phyloP scores from a whole-genome alignment of 1,140 invertebrate genomes.

The Polypedilum vanderplanki region DNA sequence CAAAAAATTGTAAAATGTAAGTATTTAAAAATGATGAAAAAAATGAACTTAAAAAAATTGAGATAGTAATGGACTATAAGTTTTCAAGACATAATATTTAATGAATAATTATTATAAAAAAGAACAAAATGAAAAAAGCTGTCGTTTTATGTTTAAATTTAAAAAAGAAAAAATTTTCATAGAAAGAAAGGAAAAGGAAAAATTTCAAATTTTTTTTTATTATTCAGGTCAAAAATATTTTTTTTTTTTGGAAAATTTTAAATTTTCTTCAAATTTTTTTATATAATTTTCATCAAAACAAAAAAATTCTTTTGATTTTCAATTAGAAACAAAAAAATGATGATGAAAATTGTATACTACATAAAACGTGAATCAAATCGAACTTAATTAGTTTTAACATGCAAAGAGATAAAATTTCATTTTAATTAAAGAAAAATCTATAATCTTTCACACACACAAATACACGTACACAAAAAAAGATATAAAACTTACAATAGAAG shows the following conservation, averaged over 20 bases:
- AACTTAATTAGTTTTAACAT: slow-evolving; percentile 29
- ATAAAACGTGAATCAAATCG: slow-evolving; percentile 20
- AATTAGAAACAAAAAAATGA: not conserved
- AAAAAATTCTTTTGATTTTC: not conserved
- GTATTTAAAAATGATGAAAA: slow-evolving; percentile 8
- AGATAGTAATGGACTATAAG: slow-evolving; percentile 13
- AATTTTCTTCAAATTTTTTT: slow-evolving; percentile 19
- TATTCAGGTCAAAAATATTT: slow-evolving; percentile 14
- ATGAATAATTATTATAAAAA: not conserved
- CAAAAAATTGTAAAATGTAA: slow-evolving; percentile 22
- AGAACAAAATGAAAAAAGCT: not conserved
- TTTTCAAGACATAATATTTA: slow-evolving; percentile 22
- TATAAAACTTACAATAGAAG: not conserved
- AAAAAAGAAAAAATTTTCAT: not conserved
- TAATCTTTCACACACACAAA: not conserved
- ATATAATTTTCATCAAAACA: not conserved
- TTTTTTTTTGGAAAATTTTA: not conserved
- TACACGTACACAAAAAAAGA: not conserved
- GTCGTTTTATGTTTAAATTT: slow-evolving; percentile 27
- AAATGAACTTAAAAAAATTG: slow-evolving; percentile 23
- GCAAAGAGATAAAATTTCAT: not conserved
- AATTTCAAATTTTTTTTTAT: not conserved
- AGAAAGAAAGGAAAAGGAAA: not conserved
- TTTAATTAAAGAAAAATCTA: slow-evolving; percentile 21
- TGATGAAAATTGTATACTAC: slow-evolving; percentile 22